Percentiles rank a stretch among this genome's conserved stretches.
phyloP scores from a whole-genome alignment of 2,113 vertebrate species.

The Tyrannus savana region DNA sequence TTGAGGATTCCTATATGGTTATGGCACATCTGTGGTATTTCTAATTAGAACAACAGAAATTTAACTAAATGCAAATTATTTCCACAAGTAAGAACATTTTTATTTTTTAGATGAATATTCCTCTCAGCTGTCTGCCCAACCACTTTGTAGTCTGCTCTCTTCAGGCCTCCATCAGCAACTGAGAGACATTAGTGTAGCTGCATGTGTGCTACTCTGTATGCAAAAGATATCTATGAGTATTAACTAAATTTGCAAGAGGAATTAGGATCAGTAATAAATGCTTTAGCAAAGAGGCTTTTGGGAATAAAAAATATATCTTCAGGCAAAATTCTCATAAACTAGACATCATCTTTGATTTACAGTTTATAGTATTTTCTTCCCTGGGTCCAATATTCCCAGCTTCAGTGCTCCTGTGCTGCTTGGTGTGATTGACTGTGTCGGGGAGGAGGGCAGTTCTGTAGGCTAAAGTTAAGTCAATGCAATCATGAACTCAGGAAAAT shows the following conservation, averaged over 20 bases:
- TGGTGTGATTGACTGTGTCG: constrained; percentile 59
- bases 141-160: not conserved
- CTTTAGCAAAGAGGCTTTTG: constrained; percentile 76
- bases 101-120: not conserved
- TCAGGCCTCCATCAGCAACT: not conserved
- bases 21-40: not conserved
- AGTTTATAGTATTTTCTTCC: constrained; percentile 75
- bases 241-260: constrained; percentile 79
- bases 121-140: not conserved
- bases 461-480: constrained; percentile 54
- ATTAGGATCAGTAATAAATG: constrained; percentile 79
- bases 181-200: constrained; percentile 38
- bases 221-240: constrained; percentile 77
- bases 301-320: constrained; percentile 78
- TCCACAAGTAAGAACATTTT: not conserved
- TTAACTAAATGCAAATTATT: not conserved
- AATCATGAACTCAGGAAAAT: constrained; percentile 34
- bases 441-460: constrained; percentile 30
- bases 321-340: constrained; percentile 75
- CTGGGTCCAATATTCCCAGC: constrained; percentile 65
- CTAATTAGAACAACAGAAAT: not conserved
- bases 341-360: constrained; percentile 80
- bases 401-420: constrained; percentile 52
- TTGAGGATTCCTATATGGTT: not conserved
- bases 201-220: constrained; percentile 72